Evolutionary conservation across 2,113 vertebrate genomes (phyloP).

Genomic region (Calidris pygmaea): DNA sequence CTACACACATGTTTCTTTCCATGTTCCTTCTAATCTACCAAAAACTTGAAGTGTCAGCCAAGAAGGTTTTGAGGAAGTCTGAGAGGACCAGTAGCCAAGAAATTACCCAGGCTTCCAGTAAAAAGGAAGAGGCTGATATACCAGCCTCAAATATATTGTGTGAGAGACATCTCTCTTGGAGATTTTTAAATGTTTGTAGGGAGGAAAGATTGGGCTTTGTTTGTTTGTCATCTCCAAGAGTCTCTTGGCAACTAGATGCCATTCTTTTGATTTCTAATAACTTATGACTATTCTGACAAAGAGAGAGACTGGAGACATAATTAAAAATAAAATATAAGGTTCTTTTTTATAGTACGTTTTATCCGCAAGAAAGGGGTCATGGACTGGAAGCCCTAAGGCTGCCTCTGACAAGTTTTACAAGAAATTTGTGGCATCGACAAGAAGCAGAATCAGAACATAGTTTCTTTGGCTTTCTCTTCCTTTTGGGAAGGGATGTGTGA

Average conservation of each 20-base stretch:
- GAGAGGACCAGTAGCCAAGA: background rate
- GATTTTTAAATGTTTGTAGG: background rate
- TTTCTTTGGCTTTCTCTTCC: background rate
- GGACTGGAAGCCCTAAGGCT: background rate
- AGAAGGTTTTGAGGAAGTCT: background rate
- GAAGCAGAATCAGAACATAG: background rate
- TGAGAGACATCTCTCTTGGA: background rate
- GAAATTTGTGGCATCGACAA: background rate
- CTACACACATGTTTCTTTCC: background rate
- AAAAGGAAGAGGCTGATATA: background rate
- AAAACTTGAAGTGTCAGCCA: background rate
- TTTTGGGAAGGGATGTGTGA: background rate
- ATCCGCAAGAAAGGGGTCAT: background rate
- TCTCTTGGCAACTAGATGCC: background rate
- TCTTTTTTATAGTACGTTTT: background rate
- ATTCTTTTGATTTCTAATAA: background rate
- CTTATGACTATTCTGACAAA: background rate
- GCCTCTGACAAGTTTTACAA: rapidly evolving
- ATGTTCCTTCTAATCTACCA: background rate
- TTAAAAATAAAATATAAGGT: background rate
- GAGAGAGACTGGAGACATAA: background rate
- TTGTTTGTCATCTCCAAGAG: background rate
- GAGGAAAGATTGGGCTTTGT: background rate
- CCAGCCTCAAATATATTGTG: background rate
- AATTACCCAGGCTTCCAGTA: background rate